Evolutionary conservation across 2,888 invertebrate species (phyloP).

Genomic region (Unio delphinus): DNA sequence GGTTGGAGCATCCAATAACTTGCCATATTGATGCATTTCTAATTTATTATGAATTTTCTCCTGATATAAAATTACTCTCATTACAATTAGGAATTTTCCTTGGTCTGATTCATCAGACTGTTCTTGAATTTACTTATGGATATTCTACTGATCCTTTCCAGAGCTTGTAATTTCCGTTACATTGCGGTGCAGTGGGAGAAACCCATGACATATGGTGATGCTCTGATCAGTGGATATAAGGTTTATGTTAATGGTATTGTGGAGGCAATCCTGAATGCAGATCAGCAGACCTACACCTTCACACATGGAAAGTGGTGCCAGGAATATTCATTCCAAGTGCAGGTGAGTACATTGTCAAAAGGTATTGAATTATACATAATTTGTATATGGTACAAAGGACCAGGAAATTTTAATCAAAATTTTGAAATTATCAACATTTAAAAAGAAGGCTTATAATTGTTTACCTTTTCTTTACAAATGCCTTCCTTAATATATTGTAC

Average conservation of each 20-base stretch:
- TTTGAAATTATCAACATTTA: no score
- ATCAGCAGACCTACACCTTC: conserved; percentile 67
- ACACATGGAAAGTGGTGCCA: conserved; percentile 70
- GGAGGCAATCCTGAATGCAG: conserved; percentile 63
- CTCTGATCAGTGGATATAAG: conserved; percentile 69
- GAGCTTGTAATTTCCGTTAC: conserved; percentile 71
- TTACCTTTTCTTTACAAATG: no score
- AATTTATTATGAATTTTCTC: no score
- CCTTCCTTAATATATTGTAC: no score
- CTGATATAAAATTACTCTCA: no score
- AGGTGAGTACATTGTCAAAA: conserved; percentile 43
- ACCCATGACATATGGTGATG: conserved; percentile 69
- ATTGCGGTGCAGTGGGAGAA: conserved; percentile 71
- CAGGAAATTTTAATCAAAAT: no score
- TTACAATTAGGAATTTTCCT: no score
- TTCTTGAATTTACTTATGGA: no score
- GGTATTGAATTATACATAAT: not conserved
- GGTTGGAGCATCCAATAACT: no score
- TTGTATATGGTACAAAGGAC: not conserved
- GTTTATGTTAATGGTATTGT: conserved; percentile 71
- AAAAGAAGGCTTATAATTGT: no score
- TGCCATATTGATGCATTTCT: no score
- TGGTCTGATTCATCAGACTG: no score
- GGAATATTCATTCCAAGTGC: conserved; percentile 71
- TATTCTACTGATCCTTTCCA: conserved; percentile 23